Percentiles rank a stretch among this genome's conserved stretches.
Conservation (phyloP, 2,888 invertebrate genomes). For the Drosophila paucipuncta region DNA sequence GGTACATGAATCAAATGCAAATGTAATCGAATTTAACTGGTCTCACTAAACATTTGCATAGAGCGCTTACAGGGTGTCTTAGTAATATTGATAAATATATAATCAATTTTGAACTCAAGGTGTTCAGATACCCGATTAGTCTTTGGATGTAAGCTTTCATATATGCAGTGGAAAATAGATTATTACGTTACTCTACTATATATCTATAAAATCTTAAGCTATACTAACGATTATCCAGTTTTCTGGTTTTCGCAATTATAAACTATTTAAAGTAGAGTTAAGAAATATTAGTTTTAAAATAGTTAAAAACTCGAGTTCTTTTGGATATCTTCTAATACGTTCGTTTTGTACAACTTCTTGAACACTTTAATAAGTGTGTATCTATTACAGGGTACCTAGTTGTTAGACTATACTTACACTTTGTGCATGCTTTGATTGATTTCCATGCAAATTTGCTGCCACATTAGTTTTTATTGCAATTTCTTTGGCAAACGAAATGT, state of each 20-base stretch:
- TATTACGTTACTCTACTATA: not conserved
- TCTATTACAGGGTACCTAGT: conserved; percentile 27
- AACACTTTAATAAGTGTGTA: not conserved
- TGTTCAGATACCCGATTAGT: not conserved
- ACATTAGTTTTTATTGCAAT: conserved; percentile 65
- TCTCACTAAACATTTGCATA: conserved; percentile 14
- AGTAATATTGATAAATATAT: not conserved
- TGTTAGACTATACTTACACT: not conserved
- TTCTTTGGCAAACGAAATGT: conserved; percentile 57
- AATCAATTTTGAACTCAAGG: not conserved
- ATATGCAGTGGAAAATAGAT: not conserved
- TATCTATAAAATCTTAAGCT: not conserved
- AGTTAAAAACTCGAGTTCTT: not conserved
- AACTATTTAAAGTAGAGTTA: not conserved
- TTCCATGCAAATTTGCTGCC: conserved; percentile 69
- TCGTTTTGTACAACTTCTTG: not conserved
- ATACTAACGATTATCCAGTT: not conserved
- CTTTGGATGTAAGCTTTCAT: not conserved
- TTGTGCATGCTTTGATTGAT: conserved; percentile 59
- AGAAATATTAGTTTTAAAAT: not conserved
- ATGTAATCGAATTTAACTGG: conserved; percentile 59
- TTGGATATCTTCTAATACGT: not conserved
- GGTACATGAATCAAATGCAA: conserved; percentile 62
- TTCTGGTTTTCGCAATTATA: not conserved
- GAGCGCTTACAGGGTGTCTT: not conserved